Evolutionary conservation across 64 coral and sea anemone genomes (phyloP), one percentile per base, ranked within the genome.

Genomic region (Stylophora pistillata): DNA sequence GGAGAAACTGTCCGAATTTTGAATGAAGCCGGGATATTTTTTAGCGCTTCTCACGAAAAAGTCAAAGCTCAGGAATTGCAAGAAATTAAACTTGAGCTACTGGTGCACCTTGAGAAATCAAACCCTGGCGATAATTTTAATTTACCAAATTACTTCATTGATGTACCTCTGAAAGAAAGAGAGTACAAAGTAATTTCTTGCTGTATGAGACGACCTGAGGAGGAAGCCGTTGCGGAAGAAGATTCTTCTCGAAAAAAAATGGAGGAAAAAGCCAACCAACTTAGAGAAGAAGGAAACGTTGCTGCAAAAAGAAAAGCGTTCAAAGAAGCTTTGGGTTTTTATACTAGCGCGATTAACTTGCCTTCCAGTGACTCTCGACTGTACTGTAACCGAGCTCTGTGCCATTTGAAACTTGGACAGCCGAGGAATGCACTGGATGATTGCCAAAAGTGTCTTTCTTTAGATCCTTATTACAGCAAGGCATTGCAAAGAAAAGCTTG

Each of bases 1-100:
- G 84, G 88, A 73, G 94, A 92, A 82, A 70, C 85, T 30, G 85
- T 77, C 25, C 79, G 70, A 4, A 53, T 95, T 13, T 53, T 92
- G 21, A 91, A 95, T 47, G 93, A 95, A 56, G 85, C 84, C 20
- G 74, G 83, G 23, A 72, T 95, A 61, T 95, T 81, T 76, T 85
- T 91, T 15, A 88, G 85, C 76, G 94, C 53, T 20, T 91, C 82
- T 27, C 83, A 85, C 15, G 79, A 95, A 52, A 95, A 91, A 72
- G 93, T 95, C 3, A 85, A 91, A 78, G 93, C 93, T 10, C 58
- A 74, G 27, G 85, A 87, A 18, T 58, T 91, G 13, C 93, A 90
- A n/a, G 30, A 63, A 34, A 71, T 30, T 10, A 95, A 95, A 82
- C 47, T 95, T 32, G 77, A 88, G 71, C 62, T 87, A 14, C 74